Evolutionary conservation across 2,797 vertebrate species (phyloP), one percentile per base, ranked within the genome.

Genomic region (Clarias pachynema): DNA sequence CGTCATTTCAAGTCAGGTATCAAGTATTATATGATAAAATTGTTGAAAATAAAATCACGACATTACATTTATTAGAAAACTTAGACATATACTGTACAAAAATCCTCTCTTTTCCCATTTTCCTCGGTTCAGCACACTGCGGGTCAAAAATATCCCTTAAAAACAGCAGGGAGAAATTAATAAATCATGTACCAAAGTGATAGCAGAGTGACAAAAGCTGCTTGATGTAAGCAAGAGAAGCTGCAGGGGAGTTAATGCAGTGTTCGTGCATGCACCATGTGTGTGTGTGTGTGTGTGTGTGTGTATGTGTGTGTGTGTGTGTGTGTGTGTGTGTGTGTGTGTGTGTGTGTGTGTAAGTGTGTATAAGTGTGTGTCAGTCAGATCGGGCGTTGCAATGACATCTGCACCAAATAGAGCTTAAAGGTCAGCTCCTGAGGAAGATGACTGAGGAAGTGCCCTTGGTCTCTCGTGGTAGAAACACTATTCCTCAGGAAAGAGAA

Each of bases 201-300:
- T 63, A 90, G 81, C 68, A 82, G 83, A 86, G 82, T 88, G 91
- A 91, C 59, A 89, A 92, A 92, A 88, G 73, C 83, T 79, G 68
- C 89, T 86, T 87, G 68, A 56, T 53, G 87, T 74, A 83, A 88
- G 79, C 29, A 0, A n/a, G 65, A 66, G 63, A 62, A 72, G 80
- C 83, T 72, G 62, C 57, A 79, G 59, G 65, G 44, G 40, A n/a
- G 37, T 18, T 79, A 63, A 29, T 65, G 60, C 31, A 29, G 37
- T 65, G 24, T 79, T 18, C 65, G 37, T 65, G 60, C 2, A n/a
- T 26, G 16, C 24, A 18, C 26, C 53, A 0, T 37, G 56, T 72
- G 34, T 79, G 63, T 62, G 34, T 79, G 63, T 60, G 70, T 37
- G 60, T 74, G 82, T 75, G 75, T 79, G 77, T 79, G 69, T 69